Evolutionary conservation across 2,888 invertebrate species (phyloP).

Genomic region (Torymus texanus): DNA sequence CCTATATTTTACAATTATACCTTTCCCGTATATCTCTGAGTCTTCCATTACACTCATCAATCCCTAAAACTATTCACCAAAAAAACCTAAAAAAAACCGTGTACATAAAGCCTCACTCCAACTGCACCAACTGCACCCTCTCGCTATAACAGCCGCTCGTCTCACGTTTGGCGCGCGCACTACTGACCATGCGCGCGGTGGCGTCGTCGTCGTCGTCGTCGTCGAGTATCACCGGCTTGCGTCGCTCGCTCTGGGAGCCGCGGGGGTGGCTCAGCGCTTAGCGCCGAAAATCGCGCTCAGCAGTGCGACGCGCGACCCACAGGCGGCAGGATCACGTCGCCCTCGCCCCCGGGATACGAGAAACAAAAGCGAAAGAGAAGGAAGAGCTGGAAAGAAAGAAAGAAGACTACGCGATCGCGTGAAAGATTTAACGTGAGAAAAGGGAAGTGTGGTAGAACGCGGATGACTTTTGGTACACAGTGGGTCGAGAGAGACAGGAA

Average conservation of each 20-base stretch:
- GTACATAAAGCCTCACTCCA: too few relatives aligned
- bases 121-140: too few relatives aligned
- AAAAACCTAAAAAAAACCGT: too few relatives aligned
- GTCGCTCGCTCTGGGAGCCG: neutral
- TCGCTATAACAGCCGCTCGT: neutral
- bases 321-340: constrained; percentile 68
- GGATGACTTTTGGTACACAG: too few relatives aligned
- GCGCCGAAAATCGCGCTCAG: constrained; percentile 50
- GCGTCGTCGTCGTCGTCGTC: too few relatives aligned
- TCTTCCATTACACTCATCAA: too few relatives aligned
- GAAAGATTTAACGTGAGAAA: too few relatives aligned
- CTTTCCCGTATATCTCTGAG: too few relatives aligned
- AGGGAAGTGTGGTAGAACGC: too few relatives aligned
- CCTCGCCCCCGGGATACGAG: constrained; percentile 62
- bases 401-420: neutral
- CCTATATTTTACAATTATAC: too few relatives aligned
- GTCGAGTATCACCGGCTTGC: neutral
- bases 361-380: neutral
- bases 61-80: too few relatives aligned
- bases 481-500: too few relatives aligned
- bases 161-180: neutral
- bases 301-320: constrained; percentile 71
- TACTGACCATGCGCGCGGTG: constrained; percentile 38
- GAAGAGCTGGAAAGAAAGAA: constrained; percentile 1
- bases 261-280: constrained; percentile 41